These are phyloP conservation scores for Bombycilla garrulus DNA, from an alignment of 2,113 vertebrate genomes.

Conservation along the genomic window DNA sequence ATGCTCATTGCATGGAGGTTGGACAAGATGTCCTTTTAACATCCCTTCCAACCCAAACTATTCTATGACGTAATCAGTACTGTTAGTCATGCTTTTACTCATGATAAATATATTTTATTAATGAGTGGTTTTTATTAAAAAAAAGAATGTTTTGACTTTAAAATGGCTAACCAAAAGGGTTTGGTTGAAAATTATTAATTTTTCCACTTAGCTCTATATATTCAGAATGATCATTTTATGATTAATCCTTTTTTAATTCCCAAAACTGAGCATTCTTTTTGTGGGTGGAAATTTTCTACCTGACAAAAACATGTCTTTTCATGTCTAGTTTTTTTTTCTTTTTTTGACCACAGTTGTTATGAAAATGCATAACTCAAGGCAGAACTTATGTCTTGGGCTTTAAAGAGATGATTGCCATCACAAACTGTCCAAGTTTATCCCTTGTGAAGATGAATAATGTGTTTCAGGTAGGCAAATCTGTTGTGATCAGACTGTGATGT, in stretches of 20 bases:
- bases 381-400: neutral
- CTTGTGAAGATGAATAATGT: neutral
- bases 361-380: neutral
- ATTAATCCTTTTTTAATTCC: neutral
- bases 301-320: neutral
- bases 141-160: neutral
- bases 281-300: neutral
- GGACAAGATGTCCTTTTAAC: neutral
- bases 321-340: neutral
- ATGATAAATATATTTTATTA: neutral
- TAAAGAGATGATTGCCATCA: neutral
- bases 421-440: neutral
- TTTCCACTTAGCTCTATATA: neutral
- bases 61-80: neutral
- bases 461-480: neutral
- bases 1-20: neutral
- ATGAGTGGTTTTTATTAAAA: rapidly evolving
- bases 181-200: neutral
- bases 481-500: neutral
- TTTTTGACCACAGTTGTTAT: neutral
- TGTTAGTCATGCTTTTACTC: neutral
- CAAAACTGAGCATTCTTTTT: neutral
- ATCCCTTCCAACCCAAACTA: neutral
- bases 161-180: neutral
- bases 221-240: neutral